Evolutionary conservation across 2,888 invertebrate species (phyloP).

Genomic region (Isoperla grammatica): DNA sequence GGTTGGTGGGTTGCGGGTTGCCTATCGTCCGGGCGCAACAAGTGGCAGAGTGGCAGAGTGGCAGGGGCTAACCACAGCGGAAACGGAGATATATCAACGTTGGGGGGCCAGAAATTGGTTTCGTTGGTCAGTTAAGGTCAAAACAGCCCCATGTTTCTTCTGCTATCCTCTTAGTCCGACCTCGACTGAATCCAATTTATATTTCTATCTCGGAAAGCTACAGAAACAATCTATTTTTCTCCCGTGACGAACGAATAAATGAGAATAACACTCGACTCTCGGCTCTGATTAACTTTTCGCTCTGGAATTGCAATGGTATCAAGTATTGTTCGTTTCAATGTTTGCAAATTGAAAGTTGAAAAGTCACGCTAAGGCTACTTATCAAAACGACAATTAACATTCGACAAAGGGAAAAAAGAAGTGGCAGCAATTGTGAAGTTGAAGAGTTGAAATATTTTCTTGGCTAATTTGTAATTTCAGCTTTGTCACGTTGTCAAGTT

Average conservation of each 20-base stretch:
- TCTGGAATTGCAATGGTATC: not conserved
- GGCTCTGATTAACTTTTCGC: constrained; percentile 11
- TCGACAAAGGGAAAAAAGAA: not conserved
- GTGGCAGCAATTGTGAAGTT: not conserved
- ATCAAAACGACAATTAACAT: not conserved
- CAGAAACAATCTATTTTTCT: constrained; percentile 15
- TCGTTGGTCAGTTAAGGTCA: constrained; percentile 20
- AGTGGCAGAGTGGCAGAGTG: constrained; percentile 36
- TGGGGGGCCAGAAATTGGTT: constrained; percentile 27
- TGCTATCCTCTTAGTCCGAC: constrained; percentile 3
- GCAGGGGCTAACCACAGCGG: constrained; percentile 41
- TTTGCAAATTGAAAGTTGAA: not conserved
- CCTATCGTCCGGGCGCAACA: constrained; percentile 35
- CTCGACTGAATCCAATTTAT: constrained; percentile 15
- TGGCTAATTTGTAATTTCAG: constrained; percentile 7
- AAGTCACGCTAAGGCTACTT: not conserved
- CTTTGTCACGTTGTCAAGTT: constrained; percentile 5
- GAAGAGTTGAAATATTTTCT: constrained; percentile 8
- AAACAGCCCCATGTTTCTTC: not conserved
- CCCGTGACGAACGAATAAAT: constrained; percentile 2
- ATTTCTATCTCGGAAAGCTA: constrained; percentile 12
- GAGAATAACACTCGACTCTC: constrained; percentile 2
- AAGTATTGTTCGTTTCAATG: not conserved
- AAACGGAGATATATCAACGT: constrained; percentile 36
- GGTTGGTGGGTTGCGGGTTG: not conserved